phyloP scores from a whole-genome alignment of 2,797 vertebrate species.

The Neosilurus hyrtlii region DNA sequence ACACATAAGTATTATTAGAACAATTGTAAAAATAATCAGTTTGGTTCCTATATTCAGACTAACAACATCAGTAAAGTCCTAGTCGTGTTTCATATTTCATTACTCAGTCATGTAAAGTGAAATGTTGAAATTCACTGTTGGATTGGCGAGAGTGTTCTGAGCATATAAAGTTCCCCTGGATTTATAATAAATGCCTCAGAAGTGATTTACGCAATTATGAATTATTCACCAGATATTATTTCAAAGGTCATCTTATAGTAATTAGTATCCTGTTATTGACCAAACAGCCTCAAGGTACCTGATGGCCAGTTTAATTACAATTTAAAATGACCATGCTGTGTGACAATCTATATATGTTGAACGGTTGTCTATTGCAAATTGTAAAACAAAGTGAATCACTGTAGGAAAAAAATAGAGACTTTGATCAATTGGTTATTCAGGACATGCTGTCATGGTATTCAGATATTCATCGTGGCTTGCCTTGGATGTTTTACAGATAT shows the following conservation, averaged over 20 bases:
- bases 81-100: slow-evolving; percentile 36
- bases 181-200: slow-evolving; percentile 69
- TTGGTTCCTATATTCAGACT: neutral
- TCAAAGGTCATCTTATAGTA: slow-evolving; percentile 85
- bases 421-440: slow-evolving; percentile 41
- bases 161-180: slow-evolving; percentile 51
- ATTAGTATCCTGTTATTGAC: slow-evolving; percentile 85
- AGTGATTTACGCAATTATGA: slow-evolving; percentile 79
- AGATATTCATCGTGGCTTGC: slow-evolving; percentile 24
- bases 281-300: slow-evolving; percentile 84
- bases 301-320: slow-evolving; percentile 85
- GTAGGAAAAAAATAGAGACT: slow-evolving; percentile 26
- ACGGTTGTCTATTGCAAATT: slow-evolving; percentile 69
- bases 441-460: slow-evolving; percentile 8
- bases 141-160: slow-evolving; percentile 36
- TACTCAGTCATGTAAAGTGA: neutral
- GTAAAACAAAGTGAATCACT: slow-evolving; percentile 70
- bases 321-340: slow-evolving; percentile 81
- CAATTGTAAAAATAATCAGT: slow-evolving; percentile 7
- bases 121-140: slow-evolving; percentile 44
- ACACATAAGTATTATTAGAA: neutral
- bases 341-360: slow-evolving; percentile 82
- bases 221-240: slow-evolving; percentile 86
- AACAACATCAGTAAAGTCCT: neutral
- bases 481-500: neutral